Evolutionary conservation across 2,888 invertebrate genomes (phyloP).

Genomic region (Osmoderma eremita): DNA sequence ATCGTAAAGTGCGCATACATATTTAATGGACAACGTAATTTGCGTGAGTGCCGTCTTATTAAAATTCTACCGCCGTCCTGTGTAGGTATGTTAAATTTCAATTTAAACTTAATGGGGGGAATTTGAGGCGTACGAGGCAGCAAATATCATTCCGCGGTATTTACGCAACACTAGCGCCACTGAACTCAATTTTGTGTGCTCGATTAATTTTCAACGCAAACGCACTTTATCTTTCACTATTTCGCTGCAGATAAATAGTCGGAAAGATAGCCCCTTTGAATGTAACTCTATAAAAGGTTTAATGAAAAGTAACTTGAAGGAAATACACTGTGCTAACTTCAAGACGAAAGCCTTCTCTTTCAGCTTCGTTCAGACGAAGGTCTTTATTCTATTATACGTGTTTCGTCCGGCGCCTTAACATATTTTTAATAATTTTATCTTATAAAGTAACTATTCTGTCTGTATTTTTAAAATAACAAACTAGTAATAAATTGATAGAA

Average conservation of each 20-base stretch:
- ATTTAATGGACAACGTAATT: slow-evolving; percentile 24
- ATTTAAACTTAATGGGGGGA: slow-evolving; percentile 15
- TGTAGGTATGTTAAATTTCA: slow-evolving; percentile 28
- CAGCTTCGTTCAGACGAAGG: neutral
- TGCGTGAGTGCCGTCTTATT: slow-evolving; percentile 12
- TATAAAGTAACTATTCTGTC: too few relatives aligned
- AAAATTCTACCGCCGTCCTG: slow-evolving; percentile 2
- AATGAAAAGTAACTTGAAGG: slow-evolving; percentile 23
- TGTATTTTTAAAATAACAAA: too few relatives aligned
- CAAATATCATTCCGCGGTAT: slow-evolving; percentile 20
- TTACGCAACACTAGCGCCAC: slow-evolving; percentile 17
- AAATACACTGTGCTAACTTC: neutral
- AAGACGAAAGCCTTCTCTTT: neutral
- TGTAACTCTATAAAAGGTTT: slow-evolving; percentile 22
- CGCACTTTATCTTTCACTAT: slow-evolving; percentile 19
- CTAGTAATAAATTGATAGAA: too few relatives aligned
- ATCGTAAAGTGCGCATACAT: slow-evolving; percentile 1
- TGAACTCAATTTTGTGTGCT: slow-evolving; percentile 25
- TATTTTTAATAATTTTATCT: neutral
- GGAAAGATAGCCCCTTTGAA: slow-evolving; percentile 13
- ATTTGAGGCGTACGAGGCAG: neutral
- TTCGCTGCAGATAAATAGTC: neutral
- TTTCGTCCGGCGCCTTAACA: neutral
- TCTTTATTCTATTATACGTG: slow-evolving; percentile 4
- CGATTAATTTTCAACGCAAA: slow-evolving; percentile 32